phyloP scores from a whole-genome alignment of 2,113 vertebrate species.

The Zapornia atra region DNA sequence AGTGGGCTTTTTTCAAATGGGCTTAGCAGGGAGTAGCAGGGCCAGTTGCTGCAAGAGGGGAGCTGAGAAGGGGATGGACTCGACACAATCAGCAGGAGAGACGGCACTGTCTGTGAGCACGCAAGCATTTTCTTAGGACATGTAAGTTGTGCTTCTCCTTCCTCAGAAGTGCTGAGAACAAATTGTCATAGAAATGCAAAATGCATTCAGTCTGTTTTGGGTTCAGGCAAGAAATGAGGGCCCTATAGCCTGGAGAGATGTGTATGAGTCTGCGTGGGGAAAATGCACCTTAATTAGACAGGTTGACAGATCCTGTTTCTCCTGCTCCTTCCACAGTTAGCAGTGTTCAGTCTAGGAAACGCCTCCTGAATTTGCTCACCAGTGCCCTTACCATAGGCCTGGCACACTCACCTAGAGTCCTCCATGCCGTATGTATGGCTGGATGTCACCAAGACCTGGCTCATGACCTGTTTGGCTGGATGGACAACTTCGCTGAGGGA shows the following conservation, averaged over 20 bases:
- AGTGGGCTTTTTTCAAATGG: accelerated
- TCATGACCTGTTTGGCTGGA: not conserved
- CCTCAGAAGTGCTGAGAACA: not conserved
- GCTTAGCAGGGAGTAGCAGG: not conserved
- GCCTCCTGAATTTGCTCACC: not conserved
- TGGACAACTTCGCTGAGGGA: not conserved
- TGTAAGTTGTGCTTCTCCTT: accelerated
- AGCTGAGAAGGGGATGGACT: not conserved
- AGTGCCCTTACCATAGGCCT: not conserved
- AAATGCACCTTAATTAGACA: slow-evolving; percentile 9
- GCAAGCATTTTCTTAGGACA: not conserved
- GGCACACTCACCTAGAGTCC: not conserved
- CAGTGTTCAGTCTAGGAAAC: not conserved
- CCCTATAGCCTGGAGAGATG: not conserved
- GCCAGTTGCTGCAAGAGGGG: not conserved
- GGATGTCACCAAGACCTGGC: not conserved
- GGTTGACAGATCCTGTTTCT: slow-evolving; percentile 45
- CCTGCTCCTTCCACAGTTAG: not conserved
- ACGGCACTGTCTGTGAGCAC: accelerated
- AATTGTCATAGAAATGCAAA: slow-evolving; percentile 6
- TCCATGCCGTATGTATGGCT: accelerated
- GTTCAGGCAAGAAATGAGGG: not conserved
- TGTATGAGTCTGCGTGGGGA: not conserved
- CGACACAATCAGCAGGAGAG: not conserved
- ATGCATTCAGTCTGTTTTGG: not conserved